Evolutionary conservation across 2,797 vertebrate species (phyloP), one percentile per base, ranked within the genome.

Genomic region (Gallinago solitaria): DNA sequence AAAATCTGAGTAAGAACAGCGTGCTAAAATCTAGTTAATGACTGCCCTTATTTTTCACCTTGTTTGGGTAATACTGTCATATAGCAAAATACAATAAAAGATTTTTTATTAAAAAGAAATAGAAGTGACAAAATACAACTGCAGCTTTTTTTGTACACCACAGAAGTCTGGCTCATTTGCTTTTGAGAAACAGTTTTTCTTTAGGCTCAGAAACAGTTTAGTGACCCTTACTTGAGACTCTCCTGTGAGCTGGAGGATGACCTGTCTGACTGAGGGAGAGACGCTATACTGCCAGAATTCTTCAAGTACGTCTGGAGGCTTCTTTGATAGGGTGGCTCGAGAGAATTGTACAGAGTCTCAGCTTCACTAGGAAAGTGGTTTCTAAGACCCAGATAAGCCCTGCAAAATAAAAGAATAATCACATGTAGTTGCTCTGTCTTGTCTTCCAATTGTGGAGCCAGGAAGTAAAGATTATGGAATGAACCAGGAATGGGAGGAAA

Each of bases 201-300:
- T 53, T 73, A 70, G n/a, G 30, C 24, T 79, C 19, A 61, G 25
- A 56, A 87, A 59, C 5, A 50, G 18, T 60, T 48, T 73, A 50
- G 60, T 32, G 61, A 54, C 21, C 23, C 97, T 99, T 99, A 99
- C 99, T 99, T 99, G 92, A 99, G 99, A 96, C 99, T 99, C 97
- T 99, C 99, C 93, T 99, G 99, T 54, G 99, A 99, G 86, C 99
- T 99, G 41, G 99, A 99, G 18, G 99, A 99, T n/a, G 99, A 99
- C 79, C 99, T 98, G 97, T 99, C 99, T 71, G 99, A 99, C 93
- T 99, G 99, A 47, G 99, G 99, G 83, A 99, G 99, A 32, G 99
- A 99, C 28, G 99, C 98, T 87, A 99, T 98, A 17, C 99, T 99
- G 94, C 99, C 99, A 33, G 99, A 99, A 96, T 98, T 99, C 97